Conservation (phyloP, 2,888 invertebrate genomes). For the Helicoverpa assulta region DNA sequence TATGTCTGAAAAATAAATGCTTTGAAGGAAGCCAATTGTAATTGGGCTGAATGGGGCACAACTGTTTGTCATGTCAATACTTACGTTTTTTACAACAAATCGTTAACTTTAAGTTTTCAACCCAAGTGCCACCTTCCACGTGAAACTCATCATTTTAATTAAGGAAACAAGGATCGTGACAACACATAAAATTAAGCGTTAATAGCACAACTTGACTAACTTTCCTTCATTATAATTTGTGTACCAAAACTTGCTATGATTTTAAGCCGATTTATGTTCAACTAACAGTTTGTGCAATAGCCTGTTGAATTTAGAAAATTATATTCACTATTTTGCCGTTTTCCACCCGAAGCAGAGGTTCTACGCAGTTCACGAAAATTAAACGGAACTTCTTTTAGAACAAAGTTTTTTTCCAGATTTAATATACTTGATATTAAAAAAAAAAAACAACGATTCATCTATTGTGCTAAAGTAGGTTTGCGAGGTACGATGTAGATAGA, state of each 20-base stretch:
- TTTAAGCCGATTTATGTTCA: slow-evolving; percentile 12
- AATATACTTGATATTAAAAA: too few relatives aligned
- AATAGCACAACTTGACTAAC: slow-evolving; percentile 3
- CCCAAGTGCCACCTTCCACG: not conserved
- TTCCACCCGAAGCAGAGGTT: too few relatives aligned
- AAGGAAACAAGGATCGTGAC: slow-evolving; percentile 28
- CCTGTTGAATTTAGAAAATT: slow-evolving; percentile 6
- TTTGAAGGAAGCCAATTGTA: too few relatives aligned
- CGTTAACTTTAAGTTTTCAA: not conserved
- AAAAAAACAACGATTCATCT: too few relatives aligned
- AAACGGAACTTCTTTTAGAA: too few relatives aligned
- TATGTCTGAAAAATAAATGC: too few relatives aligned
- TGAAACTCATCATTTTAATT: not conserved
- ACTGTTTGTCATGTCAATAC: too few relatives aligned
- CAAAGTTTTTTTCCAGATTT: too few relatives aligned
- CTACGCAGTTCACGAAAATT: too few relatives aligned
- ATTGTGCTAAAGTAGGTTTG: not conserved
- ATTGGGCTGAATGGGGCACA: too few relatives aligned
- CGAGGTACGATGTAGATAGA: not conserved
- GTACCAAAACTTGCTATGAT: slow-evolving; percentile 3
- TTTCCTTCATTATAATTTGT: slow-evolving; percentile 21
- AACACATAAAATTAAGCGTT: slow-evolving; percentile 24
- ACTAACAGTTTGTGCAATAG: not conserved
- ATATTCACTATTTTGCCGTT: not conserved
- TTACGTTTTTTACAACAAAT: too few relatives aligned